Evolutionary conservation across 2,797 vertebrate species (phyloP).

Genomic region (Ctenochaetus hawaiiensis): DNA sequence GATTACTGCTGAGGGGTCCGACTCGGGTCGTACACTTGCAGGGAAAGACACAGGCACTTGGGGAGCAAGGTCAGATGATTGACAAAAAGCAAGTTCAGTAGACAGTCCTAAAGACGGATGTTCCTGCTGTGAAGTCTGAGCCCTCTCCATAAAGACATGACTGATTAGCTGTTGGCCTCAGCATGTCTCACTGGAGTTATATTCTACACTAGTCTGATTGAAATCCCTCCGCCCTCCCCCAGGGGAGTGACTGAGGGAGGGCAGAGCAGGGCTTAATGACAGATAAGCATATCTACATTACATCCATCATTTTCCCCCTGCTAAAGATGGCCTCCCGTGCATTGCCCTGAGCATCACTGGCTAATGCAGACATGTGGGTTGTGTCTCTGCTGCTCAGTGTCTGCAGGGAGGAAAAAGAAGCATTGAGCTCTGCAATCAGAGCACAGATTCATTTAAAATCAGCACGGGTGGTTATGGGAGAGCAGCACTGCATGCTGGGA

Average conservation of each 20-base stretch:
- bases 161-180: slow-evolving; percentile 66
- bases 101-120: slow-evolving; percentile 45
- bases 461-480: slow-evolving; percentile 57
- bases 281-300: slow-evolving; percentile 70
- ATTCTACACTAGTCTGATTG: slow-evolving; percentile 60
- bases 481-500: slow-evolving; percentile 19
- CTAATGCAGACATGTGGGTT: slow-evolving; percentile 56
- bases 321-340: slow-evolving; percentile 58
- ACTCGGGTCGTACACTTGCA: not conserved
- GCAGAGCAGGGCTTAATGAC: slow-evolving; percentile 68
- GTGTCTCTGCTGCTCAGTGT: slow-evolving; percentile 35
- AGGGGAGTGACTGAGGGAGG: slow-evolving; percentile 51
- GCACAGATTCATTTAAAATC: slow-evolving; percentile 71
- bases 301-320: slow-evolving; percentile 65
- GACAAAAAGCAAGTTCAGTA: slow-evolving; percentile 10
- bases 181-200: slow-evolving; percentile 53
- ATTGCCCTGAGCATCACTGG: slow-evolving; percentile 51
- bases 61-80: slow-evolving; percentile 43
- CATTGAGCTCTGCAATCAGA: slow-evolving; percentile 50
- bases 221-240: slow-evolving; percentile 52
- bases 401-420: slow-evolving; percentile 39
- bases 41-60: slow-evolving; percentile 23
- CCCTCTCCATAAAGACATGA: slow-evolving; percentile 57
- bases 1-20: not conserved
- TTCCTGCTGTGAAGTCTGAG: slow-evolving; percentile 51